phyloP scores from a whole-genome alignment of 2,888 invertebrate species.

The Machimus atricapillus region DNA sequence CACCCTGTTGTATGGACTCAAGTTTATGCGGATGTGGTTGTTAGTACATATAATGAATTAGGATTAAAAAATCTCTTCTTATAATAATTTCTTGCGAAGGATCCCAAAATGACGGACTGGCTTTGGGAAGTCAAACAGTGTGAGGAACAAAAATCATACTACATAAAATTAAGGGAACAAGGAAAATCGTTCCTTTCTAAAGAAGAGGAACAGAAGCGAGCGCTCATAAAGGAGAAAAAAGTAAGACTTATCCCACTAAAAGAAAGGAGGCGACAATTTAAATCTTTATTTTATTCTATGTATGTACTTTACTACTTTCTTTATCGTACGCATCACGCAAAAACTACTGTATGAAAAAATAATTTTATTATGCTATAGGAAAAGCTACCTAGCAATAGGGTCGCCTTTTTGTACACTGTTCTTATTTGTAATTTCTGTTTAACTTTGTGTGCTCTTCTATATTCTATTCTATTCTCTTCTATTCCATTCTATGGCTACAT shows the following conservation, averaged over 20 bases:
- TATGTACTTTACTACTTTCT: no score
- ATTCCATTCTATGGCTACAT: no score
- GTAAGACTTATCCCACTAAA: constrained; percentile 53
- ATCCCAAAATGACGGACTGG: constrained; percentile 90
- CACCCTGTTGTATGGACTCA: constrained; percentile 98
- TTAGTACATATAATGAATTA: constrained; percentile 60
- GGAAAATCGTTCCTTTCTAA: constrained; percentile 67
- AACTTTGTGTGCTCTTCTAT: no score
- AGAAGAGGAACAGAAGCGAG: constrained; percentile 71
- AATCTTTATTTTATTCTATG: no score
- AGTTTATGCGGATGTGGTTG: constrained; percentile 91
- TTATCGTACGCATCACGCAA: no score
- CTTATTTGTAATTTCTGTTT: no score
- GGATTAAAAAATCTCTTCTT: background rate
- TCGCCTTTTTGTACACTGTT: no score
- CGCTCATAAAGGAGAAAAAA: constrained; percentile 64
- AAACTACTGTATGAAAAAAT: no score
- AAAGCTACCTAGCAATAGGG: no score
- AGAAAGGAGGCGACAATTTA: background rate
- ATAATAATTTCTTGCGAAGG: constrained; percentile 62
- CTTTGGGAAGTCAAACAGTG: constrained; percentile 86
- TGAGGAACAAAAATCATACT: constrained; percentile 78
- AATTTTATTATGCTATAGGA: no score
- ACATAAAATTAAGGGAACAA: constrained; percentile 69
- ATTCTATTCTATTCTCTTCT: no score